Base-by-base conservation (phyloP, 2,113 vertebrate genomes). In the Indicator indicator region DNA sequence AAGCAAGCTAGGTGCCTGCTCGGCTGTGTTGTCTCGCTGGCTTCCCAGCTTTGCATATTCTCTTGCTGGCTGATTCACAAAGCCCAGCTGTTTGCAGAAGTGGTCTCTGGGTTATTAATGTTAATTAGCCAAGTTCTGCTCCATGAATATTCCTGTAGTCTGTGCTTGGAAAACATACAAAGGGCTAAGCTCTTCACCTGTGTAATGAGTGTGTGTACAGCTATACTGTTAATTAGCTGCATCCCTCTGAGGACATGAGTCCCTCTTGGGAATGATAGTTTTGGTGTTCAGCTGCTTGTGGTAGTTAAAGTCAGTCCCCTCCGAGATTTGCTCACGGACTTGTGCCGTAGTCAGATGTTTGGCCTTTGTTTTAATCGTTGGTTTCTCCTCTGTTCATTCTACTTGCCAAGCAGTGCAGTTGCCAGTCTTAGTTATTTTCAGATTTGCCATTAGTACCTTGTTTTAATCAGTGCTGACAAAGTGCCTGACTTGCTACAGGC, bases 51-150 rank as follows among this genome's bases (percentile, higher is more conserved):
- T 85, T 28, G 12, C 21, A 0, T 0, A 4, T 38, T 52, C 59
- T 36, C 56, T 73, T 4, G 0, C 46, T 86, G 83, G 46, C 72
- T 58, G 9, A 75, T 64, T 83, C 86, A 32, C 83, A 11, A 86
- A 84, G 40, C 32, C 58, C 92, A 81, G 48, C 86, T 2, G 0
- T 80, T 80, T 50, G 21, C 64, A 76, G 48, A 54, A 81, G 65
- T 9, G 60, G 28, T 33, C 56, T 71, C 65, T 11, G 0, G 1
- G 77, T 87, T 65, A 84, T 89, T 87, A 40, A 60, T 8, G 77
- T 44, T 90, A 94, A 95, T 96, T 89, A 84, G 48, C 0, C 0
- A 62, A 58, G 74, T 40, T 86, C 52, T 94, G 88, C 88, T 93
- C 65, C 24, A 0, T 67, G 86, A 54, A 26, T 54, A 4, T 81